Base-by-base conservation (phyloP, 2,888 invertebrate genomes). In the Clanis bilineata region DNA sequence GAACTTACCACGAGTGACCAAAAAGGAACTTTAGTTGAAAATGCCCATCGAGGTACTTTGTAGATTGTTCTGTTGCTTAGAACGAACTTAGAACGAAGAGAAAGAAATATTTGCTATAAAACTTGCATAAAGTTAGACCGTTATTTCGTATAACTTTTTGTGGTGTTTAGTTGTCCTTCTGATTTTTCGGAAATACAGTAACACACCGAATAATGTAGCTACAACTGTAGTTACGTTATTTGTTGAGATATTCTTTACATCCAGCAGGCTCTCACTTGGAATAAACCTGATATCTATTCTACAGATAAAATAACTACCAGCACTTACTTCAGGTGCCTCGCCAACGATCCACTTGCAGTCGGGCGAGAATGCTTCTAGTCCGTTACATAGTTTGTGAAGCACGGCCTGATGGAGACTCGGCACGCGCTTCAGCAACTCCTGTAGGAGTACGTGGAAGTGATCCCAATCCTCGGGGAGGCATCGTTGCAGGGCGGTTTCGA, bases 331-430 rank as follows among this genome's bases (percentile, higher is more conserved):
- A 0, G 98, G 97, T 2, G 97, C 95, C 92, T 98, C 97, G 0
- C 99, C 99, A 0, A 99, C 93, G 58, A 99, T 97, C 96, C 98
- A 98, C 79, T 96, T 97, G 83, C 98, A 98, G 82, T 99, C 99
- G 0, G 99, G 98, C 3, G 98, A 98, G 88, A 99, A 99, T 1
- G 97, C 97, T 88, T 99, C 99, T 0, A 98, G 95, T 0, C 97
- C 96, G 78, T 98, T 98, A 73, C 96, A 95, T 12, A 99, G 92
- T 65, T 95, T 95, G 71, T 97, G 96, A 15, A 98, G 93, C 7
- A 94, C 93, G 0, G 96, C 96, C 51, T 94, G 93, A 28, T 94
- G 94, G 57, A 99, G 93, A 54, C 93, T 86, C 0, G 99, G 99
- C 62, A 98, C 95, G 23, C 99, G 94, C 67, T 95, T 94, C 43